These are phyloP conservation scores for Periplaneta americana DNA, from an alignment of 1,140 invertebrate species.

Conservation along the genomic window DNA sequence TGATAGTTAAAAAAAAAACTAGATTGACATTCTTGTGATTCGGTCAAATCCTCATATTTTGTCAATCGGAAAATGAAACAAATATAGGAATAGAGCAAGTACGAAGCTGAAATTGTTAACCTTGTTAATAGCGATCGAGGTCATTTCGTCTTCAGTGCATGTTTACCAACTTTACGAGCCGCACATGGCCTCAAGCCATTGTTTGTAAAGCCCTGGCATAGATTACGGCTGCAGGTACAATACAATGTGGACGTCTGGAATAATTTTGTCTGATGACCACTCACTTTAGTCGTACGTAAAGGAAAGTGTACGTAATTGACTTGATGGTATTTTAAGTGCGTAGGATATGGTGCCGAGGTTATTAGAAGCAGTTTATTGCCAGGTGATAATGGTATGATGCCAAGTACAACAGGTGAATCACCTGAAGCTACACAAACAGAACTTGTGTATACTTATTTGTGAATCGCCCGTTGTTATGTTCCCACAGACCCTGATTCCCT, in stretches of 20 bases:
- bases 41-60: too few species aligned
- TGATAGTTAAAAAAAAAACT: too few species aligned
- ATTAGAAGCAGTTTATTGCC: neutral
- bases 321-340: neutral
- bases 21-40: too few species aligned
- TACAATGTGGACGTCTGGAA: neutral
- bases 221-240: neutral
- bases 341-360: neutral
- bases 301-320: neutral
- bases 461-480: neutral
- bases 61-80: too few species aligned
- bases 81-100: too few species aligned
- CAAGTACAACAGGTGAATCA: neutral
- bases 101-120: too few species aligned
- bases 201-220: neutral
- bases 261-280: neutral
- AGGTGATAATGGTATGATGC: neutral
- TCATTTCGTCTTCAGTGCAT: too few species aligned
- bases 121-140: too few species aligned
- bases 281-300: neutral
- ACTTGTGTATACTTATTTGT: neutral
- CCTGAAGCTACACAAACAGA: neutral
- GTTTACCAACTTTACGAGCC: too few species aligned
- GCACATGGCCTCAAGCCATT: neutral
- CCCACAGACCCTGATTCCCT: neutral